Percentiles rank a stretch among this genome's conserved stretches.
Conservation (phyloP, 1,140 invertebrate genomes). For the Lepidurus arcticus region DNA sequence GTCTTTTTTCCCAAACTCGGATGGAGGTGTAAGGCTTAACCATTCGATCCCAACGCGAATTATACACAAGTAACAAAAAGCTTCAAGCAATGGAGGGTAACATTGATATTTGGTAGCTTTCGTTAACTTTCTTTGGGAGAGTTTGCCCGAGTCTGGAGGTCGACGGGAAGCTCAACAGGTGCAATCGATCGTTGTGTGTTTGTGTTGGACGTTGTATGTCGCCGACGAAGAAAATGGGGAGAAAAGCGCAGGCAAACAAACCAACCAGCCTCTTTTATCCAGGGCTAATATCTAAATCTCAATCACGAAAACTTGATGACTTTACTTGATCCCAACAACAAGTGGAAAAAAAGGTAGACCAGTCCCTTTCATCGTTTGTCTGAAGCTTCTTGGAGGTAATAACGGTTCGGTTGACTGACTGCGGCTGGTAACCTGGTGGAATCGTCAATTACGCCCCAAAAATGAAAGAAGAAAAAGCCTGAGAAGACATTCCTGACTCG, state of each 20-base stretch:
- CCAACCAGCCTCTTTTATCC: neutral
- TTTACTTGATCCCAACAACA: neutral
- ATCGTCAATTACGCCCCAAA: neutral
- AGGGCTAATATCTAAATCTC: neutral
- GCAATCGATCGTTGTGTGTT: constrained; percentile 2
- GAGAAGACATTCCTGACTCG: neutral
- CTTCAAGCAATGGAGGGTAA: neutral
- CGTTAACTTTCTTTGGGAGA: neutral
- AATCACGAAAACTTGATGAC: neutral
- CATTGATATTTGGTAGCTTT: neutral
- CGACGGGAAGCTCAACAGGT: neutral
- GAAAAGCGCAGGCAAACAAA: neutral
- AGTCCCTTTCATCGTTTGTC: neutral
- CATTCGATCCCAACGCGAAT: neutral
- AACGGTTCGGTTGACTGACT: neutral
- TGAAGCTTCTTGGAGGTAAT: neutral
- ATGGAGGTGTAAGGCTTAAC: no score
- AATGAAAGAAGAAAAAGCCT: neutral
- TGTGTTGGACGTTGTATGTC: neutral
- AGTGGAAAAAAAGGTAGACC: neutral
- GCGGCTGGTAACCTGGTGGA: neutral
- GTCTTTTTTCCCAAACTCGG: neutral
- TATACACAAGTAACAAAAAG: neutral
- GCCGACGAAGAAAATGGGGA: neutral
- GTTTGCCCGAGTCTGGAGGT: neutral